phyloP scores from a whole-genome alignment of 2,113 vertebrate genomes.

The Corythornis cristatus region DNA sequence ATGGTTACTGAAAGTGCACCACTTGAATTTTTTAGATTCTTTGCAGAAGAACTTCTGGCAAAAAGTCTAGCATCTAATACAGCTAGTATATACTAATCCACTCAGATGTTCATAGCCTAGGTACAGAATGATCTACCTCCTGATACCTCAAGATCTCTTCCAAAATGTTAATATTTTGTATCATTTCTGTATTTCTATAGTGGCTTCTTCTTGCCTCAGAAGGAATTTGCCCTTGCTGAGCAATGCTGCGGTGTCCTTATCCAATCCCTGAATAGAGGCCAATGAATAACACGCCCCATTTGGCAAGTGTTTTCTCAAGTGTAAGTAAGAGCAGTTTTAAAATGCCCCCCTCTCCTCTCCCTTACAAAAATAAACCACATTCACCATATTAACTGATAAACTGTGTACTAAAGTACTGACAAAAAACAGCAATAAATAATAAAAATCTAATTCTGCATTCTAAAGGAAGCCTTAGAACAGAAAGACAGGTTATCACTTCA shows the following conservation, averaged over 20 bases:
- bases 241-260: neutral
- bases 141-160: neutral
- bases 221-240: neutral
- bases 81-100: too few relatives aligned
- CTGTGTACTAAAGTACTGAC: neutral
- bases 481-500: neutral
- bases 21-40: neutral
- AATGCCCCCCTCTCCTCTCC: neutral
- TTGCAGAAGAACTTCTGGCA: neutral
- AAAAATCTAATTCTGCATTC: slow-evolving; percentile 10
- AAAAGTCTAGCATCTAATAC: neutral
- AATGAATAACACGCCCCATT: slow-evolving; percentile 40
- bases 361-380: slow-evolving; percentile 23
- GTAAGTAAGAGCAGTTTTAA: neutral
- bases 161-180: neutral
- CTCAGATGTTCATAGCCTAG: neutral
- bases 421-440: slow-evolving; percentile 28
- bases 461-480: neutral
- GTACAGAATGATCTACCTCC: neutral
- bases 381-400: slow-evolving; percentile 17
- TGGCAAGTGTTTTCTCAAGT: slow-evolving; percentile 44
- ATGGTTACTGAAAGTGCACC: neutral
- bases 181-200: neutral
- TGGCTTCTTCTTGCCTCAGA: neutral
- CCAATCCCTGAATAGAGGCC: neutral